These are phyloP conservation scores for Baronia brevicornis DNA, from an alignment of 2,888 invertebrate genomes.

Conservation along the genomic window DNA sequence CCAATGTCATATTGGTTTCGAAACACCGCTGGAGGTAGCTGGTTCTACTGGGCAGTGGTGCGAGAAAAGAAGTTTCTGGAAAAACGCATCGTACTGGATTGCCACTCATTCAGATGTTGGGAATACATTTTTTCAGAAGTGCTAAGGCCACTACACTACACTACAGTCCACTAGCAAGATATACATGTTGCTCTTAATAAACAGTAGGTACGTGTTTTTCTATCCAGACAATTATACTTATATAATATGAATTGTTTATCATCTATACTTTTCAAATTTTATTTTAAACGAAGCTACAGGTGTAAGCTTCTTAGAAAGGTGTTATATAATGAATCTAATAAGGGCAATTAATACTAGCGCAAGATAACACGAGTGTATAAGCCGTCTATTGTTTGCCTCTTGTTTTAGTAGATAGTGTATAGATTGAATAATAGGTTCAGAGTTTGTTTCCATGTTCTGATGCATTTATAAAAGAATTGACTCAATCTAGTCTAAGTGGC, in stretches of 20 bases:
- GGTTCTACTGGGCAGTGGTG: too few relatives aligned
- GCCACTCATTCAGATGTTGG: too few relatives aligned
- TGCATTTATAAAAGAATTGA: too few relatives aligned
- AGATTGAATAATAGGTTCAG: slow-evolving; percentile 6
- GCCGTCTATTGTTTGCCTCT: slow-evolving; percentile 33
- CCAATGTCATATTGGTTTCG: too few relatives aligned
- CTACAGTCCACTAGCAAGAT: too few relatives aligned
- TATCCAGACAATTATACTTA: slow-evolving; percentile 17
- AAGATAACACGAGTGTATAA: slow-evolving; percentile 38
- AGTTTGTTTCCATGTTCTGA: slow-evolving; percentile 4
- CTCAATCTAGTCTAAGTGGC: too few relatives aligned
- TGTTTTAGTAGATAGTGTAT: slow-evolving; percentile 20
- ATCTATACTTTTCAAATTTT: slow-evolving; percentile 18
- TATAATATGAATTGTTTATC: slow-evolving; percentile 20
- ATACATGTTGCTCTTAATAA: not conserved
- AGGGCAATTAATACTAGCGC: slow-evolving; percentile 38
- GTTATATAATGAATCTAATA: slow-evolving; percentile 31
- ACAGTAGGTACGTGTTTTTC: too few relatives aligned
- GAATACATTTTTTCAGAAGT: too few relatives aligned
- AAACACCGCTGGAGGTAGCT: too few relatives aligned
- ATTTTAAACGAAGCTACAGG: slow-evolving; percentile 24
- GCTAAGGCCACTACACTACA: too few relatives aligned
- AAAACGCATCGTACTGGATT: too few relatives aligned
- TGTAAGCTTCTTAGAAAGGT: slow-evolving; percentile 21
- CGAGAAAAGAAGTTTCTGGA: too few relatives aligned